These are phyloP conservation scores for Ceyx margarethae DNA, from an alignment of 2,113 vertebrate genomes.

Conservation along the genomic window DNA sequence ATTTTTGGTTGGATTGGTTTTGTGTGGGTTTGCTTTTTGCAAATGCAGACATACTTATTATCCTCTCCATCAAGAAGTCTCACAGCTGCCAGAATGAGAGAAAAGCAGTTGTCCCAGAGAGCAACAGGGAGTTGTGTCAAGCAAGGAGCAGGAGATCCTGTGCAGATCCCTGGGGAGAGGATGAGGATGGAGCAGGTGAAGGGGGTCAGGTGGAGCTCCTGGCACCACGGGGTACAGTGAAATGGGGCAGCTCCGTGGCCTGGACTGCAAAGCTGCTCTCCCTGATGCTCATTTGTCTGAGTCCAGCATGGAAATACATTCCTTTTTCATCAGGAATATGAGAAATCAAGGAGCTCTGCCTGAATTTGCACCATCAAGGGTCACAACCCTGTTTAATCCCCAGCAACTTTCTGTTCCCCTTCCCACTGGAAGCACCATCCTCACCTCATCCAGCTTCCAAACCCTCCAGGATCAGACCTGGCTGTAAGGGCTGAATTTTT, in stretches of 20 bases:
- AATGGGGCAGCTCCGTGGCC: background rate
- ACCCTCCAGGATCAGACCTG: background rate
- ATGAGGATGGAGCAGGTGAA: background rate
- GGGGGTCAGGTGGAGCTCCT: background rate
- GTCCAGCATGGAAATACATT: background rate
- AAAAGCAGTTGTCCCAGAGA: background rate
- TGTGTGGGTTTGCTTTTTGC: background rate
- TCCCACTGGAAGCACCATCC: background rate
- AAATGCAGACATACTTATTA: background rate
- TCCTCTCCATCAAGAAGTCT: background rate
- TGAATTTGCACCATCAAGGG: background rate
- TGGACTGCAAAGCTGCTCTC: background rate
- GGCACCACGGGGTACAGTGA: background rate
- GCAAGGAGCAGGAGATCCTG: background rate
- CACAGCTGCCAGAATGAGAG: background rate
- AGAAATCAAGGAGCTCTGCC: background rate
- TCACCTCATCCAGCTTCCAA: background rate
- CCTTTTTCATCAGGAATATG: background rate
- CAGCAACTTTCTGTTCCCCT: background rate
- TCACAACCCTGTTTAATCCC: background rate
- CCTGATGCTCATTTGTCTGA: background rate
- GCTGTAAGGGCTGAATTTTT: background rate
- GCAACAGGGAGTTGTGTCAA: background rate
- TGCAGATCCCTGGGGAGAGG: background rate
- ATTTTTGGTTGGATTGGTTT: background rate